Percentiles rank a stretch among this genome's conserved stretches.
Evolutionary conservation across 2,113 vertebrate genomes (phyloP).

Genomic region (Silurus meridionalis): DNA sequence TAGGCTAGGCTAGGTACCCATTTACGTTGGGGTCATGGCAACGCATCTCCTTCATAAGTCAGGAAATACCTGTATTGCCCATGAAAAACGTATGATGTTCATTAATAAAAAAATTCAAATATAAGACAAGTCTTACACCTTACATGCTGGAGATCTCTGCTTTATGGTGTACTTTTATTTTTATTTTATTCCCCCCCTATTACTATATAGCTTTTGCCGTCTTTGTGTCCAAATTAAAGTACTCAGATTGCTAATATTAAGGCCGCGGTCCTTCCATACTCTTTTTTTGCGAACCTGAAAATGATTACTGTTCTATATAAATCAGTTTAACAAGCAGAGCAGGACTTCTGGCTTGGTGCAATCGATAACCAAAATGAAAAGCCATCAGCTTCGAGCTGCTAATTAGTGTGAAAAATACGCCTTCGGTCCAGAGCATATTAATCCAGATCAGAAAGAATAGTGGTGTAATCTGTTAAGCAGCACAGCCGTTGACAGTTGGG

Average conservation of each 20-base stretch:
- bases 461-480: slow-evolving; percentile 6
- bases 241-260: background rate
- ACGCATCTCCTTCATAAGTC: too few species aligned
- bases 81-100: too few species aligned
- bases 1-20: too few species aligned
- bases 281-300: background rate
- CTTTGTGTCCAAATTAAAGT: background rate
- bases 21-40: too few species aligned
- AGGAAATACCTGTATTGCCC: too few species aligned
- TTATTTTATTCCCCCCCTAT: background rate
- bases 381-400: slow-evolving; percentile 7
- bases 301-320: background rate
- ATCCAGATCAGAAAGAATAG: slow-evolving; percentile 12
- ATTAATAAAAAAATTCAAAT: background rate
- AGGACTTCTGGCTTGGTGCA: background rate
- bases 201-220: background rate
- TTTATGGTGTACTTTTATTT: background rate
- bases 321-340: slow-evolving; percentile 13
- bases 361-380: slow-evolving; percentile 21
- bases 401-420: slow-evolving; percentile 38
- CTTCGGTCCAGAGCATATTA: background rate
- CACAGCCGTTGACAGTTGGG: background rate
- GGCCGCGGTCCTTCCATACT: background rate
- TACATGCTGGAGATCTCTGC: background rate
- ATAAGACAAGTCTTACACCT: background rate